phyloP scores from a whole-genome alignment of 2,888 invertebrate species.

The Drosophila nigritarsus region DNA sequence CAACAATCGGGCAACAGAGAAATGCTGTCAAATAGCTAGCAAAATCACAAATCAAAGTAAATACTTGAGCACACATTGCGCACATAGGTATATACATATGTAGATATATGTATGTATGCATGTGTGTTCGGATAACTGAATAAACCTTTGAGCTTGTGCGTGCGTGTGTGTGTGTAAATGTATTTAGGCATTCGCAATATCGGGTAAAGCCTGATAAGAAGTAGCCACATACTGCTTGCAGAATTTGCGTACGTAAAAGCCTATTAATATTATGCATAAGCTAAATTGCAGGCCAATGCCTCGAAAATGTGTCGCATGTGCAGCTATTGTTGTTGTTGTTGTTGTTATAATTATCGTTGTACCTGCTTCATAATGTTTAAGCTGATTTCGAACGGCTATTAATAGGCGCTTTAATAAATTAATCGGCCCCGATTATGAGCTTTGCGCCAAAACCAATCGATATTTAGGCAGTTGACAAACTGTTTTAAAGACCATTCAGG shows the following conservation, averaged over 20 bases:
- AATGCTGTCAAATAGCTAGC: conserved; percentile 2
- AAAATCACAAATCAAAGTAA: conserved; percentile 15
- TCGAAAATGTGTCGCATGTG: conserved; percentile 56
- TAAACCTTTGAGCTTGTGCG: conserved; percentile 10
- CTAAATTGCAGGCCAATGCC: conserved; percentile 51
- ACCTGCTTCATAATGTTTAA: conserved; percentile 26
- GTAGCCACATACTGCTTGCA: conserved; percentile 21
- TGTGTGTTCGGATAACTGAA: conserved; percentile 4
- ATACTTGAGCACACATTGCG: background rate
- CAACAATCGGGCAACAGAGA: conserved; percentile 2
- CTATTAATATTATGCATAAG: conserved; percentile 75
- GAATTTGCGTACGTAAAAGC: conserved; percentile 49
- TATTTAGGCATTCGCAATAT: conserved; percentile 64
- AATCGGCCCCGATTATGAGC: conserved; percentile 41
- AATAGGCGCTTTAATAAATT: conserved; percentile 72
- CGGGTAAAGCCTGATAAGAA: conserved; percentile 33
- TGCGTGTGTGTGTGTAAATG: conserved; percentile 11
- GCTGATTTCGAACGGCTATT: conserved; percentile 49
- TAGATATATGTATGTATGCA: background rate
- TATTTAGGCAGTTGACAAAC: conserved; percentile 8
- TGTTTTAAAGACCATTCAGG: conserved; percentile 35
- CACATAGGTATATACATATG: background rate
- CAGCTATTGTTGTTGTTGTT: conserved; percentile 27
- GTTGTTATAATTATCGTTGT: conserved; percentile 11
- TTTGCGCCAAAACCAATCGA: conserved; percentile 48